Base-by-base conservation (phyloP, 1,140 invertebrate species). In the Bombus consobrinus region DNA sequence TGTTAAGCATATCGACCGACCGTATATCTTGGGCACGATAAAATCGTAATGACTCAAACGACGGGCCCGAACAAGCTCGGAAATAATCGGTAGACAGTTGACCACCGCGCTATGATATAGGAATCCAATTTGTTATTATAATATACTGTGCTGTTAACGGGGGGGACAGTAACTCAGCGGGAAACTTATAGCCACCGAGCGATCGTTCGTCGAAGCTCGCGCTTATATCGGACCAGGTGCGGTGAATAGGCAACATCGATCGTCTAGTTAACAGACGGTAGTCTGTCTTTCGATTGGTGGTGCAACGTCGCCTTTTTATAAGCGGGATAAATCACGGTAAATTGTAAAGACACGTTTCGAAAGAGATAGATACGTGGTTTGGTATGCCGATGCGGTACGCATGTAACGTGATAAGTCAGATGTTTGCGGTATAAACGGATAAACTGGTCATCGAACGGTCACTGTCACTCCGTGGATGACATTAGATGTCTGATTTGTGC, bases 21-120 rank as follows among this genome's bases (percentile, higher is more conserved):
- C 75, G 57, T 80, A 79, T 59, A 81, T 82, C 68, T 86, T 71
- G 84, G 59, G 32, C 74, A 59, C 77, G 88, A 89, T 89, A 89
- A 89, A 78, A 89, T 89, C 87, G 68, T 80, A 80, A 85, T 64
- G 83, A 80, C 69, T 72, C 57, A 41, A 22, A 43, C 37, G 83
- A 57, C 32, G 39, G 25, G 39, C 13, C 76, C 3, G 76, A 76
- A 79, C 76, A 78, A 71, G 66, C 83, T 84, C 22, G 68, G 77
- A 80, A 85, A 85, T 85, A 80, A 85, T 85, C 83, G 83, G 15
- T 41, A 53, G 76, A 34, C 83, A 25, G 47, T 57, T 69, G 62
- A 57, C 81, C 47, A 57, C 37, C 43, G 39, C 22, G 81, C 83
- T 71, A 47, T 84, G 83, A 84, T 84, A 85, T 80, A 85, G 83